A percentile compares a stretch with the other conserved stretches of the same genome.
Conservation (phyloP, 2,888 invertebrate genomes). For the Drosophila niveifrons region DNA sequence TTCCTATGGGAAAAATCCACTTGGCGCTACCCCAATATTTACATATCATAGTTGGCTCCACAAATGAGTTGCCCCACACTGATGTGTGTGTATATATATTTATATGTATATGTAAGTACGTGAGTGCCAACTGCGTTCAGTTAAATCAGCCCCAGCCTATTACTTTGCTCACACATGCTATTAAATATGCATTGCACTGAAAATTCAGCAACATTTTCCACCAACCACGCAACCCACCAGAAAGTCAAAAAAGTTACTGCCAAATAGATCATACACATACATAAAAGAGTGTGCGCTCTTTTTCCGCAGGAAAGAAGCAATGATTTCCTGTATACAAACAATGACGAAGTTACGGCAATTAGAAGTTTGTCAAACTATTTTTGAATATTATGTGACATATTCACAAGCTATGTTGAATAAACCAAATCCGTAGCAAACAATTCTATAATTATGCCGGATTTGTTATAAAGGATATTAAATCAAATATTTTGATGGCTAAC, state of each 20-base stretch:
- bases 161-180: conserved; percentile 5
- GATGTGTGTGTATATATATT: background rate
- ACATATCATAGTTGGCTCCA: conserved; percentile 70
- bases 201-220: conserved; percentile 5
- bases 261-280: background rate
- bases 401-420: too few species aligned
- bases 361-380: too few species aligned
- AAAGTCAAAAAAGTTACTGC: background rate
- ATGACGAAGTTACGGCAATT: too few species aligned
- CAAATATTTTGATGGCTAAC: too few species aligned
- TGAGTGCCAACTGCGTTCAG: conserved; percentile 42
- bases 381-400: background rate
- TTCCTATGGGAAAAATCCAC: conserved; percentile 67
- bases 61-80: conserved; percentile 52
- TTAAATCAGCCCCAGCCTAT: conserved; percentile 50
- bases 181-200: conserved; percentile 12
- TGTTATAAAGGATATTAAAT: too few species aligned
- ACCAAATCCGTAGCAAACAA: too few species aligned
- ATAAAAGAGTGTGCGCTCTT: background rate
- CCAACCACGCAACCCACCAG: background rate
- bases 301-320: background rate
- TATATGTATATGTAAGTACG: conserved; percentile 18
- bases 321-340: background rate
- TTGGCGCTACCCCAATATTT: conserved; percentile 68
- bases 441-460: too few species aligned